Base-by-base conservation (phyloP, 2,113 vertebrate genomes). In the Pristiophorus japonicus region DNA sequence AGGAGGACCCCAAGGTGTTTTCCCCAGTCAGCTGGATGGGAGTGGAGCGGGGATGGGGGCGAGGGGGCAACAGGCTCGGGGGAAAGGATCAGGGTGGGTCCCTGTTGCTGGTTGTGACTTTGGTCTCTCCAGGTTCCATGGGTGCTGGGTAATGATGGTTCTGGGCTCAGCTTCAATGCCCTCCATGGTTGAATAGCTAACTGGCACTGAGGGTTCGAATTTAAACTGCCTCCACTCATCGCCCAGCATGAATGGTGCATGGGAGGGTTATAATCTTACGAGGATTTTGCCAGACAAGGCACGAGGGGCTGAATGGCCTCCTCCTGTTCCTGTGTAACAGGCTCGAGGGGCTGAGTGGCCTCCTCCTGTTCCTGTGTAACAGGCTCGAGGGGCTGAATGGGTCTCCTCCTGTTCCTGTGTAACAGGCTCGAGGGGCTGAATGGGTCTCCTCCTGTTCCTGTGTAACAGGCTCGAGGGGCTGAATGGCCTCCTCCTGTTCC, bases 401-500 rank as follows among this genome's bases (percentile, higher is more conserved):
- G n/a, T n/a, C n/a, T 81, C 75, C n/a, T 38, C 34, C n/a, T 81
- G n/a, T n/a, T n/a, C n/a, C n/a, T n/a, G n/a, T n/a, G n/a, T n/a
- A n/a, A n/a, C n/a, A 34, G 34, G 34, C 10, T 75, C 6, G 30
- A 70, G 73, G 34, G 75, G n/a, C 75, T 81, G 75, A 81, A 81
- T 81, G 75, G 75, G n/a, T n/a, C n/a, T 81, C 75, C n/a, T 38
- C 34, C n/a, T 81, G n/a, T n/a, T n/a, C n/a, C n/a, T n/a, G n/a
- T n/a, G n/a, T n/a, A n/a, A n/a, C n/a, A 34, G 34, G 34, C 10
- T 75, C 6, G 30, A 70, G 73, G 34, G 75, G n/a, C 75, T 81
- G 75, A 81, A 81, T 81, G 75, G 75, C 75, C n/a, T 81, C 75
- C n/a, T 38, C 34, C n/a, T 81, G n/a, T n/a, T n/a, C n/a, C n/a